These are phyloP conservation scores for Heliornis fulica DNA, from an alignment of 2,113 vertebrate genomes.

Conservation along the genomic window DNA sequence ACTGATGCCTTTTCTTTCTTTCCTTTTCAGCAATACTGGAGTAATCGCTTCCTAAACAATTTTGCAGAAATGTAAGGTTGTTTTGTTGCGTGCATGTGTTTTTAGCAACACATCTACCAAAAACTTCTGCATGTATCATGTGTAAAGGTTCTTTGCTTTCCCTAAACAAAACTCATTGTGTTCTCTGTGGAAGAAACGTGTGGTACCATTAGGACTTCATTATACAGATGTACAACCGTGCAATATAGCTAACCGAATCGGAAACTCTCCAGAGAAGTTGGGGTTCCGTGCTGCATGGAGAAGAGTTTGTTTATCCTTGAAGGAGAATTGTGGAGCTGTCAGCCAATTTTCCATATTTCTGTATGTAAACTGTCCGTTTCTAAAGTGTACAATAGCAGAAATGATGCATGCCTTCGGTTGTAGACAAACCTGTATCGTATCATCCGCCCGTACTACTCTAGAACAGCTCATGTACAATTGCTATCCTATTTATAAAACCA, in stretches of 20 bases:
- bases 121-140: conserved; percentile 88
- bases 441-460: conserved; percentile 77
- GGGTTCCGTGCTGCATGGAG: conserved; percentile 79
- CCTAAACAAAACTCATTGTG: conserved; percentile 69
- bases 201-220: conserved; percentile 73
- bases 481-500: conserved; percentile 79
- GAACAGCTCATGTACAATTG: conserved; percentile 88
- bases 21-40: conserved; percentile 89
- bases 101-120: conserved; percentile 87
- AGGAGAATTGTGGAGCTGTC: conserved; percentile 69
- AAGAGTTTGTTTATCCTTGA: conserved; percentile 71
- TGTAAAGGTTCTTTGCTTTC: conserved; percentile 69
- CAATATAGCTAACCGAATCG: conserved; percentile 67
- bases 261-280: conserved; percentile 68
- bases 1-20: conserved; percentile 72
- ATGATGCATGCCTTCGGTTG: conserved; percentile 89
- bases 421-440: conserved; percentile 81
- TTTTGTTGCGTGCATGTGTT: conserved; percentile 94
- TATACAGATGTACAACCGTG: conserved; percentile 74
- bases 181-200: conserved; percentile 78
- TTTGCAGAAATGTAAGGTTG: conserved; percentile 89
- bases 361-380: conserved; percentile 80
- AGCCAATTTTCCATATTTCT: conserved; percentile 72
- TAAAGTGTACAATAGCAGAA: conserved; percentile 79
- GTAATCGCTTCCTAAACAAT: conserved; percentile 87